Evolutionary conservation across 2,888 invertebrate genomes (phyloP).

Genomic region (Zygaena filipendulae): DNA sequence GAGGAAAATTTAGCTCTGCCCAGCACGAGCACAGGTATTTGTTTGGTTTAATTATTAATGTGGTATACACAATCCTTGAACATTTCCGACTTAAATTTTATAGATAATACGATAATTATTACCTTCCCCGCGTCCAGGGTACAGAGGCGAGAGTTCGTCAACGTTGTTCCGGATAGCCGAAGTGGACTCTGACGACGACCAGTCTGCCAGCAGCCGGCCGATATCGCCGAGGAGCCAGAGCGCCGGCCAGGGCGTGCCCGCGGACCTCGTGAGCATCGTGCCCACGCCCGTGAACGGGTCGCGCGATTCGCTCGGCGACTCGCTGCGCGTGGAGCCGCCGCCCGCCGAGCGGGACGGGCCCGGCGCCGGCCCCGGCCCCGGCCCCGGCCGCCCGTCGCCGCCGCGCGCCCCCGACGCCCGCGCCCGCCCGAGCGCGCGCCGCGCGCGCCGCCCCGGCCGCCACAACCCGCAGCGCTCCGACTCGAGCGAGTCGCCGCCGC

Average conservation of each 20-base stretch:
- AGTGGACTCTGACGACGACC: slow-evolving; percentile 74
- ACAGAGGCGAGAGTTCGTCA: slow-evolving; percentile 51
- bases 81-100: too few relatives aligned
- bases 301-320: slow-evolving; percentile 48
- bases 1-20: slow-evolving; percentile 69
- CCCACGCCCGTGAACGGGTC: slow-evolving; percentile 71
- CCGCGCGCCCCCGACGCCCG: slow-evolving; percentile 29
- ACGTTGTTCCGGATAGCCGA: slow-evolving; percentile 61
- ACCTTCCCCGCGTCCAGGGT: slow-evolving; percentile 43
- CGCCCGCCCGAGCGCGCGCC: slow-evolving; percentile 26
- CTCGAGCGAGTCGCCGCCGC: slow-evolving; percentile 51
- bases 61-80: too few relatives aligned
- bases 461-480: slow-evolving; percentile 35
- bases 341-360: slow-evolving; percentile 29
- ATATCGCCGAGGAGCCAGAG: slow-evolving; percentile 41
- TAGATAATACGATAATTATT: too few relatives aligned
- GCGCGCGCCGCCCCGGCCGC: slow-evolving; percentile 37
- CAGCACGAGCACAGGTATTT: slow-evolving; percentile 73
- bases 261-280: slow-evolving; percentile 64
- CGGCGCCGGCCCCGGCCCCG: slow-evolving; percentile 34
- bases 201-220: slow-evolving; percentile 47
- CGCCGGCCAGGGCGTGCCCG: slow-evolving; percentile 29
- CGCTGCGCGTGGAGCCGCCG: slow-evolving; percentile 34
- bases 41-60: not conserved
- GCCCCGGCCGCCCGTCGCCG: slow-evolving; percentile 30